Evolutionary conservation across 2,113 vertebrate species (phyloP).

Genomic region (Mustela nigripes): DNA sequence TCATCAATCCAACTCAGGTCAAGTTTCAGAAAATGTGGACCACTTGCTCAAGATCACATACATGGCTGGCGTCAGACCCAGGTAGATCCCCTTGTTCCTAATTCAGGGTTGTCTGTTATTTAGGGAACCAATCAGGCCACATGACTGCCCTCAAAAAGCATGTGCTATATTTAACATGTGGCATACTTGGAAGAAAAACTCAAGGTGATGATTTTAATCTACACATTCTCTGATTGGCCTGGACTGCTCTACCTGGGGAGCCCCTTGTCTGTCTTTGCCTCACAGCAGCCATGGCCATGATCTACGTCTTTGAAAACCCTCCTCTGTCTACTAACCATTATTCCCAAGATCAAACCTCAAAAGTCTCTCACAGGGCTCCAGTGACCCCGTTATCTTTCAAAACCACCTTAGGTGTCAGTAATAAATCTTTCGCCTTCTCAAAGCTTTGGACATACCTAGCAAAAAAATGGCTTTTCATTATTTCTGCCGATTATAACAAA

Average conservation of each 20-base stretch:
- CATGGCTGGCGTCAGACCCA: not conserved
- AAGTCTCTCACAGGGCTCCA: constrained; percentile 7
- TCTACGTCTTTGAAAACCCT: constrained; percentile 10
- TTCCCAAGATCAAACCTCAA: constrained; percentile 29
- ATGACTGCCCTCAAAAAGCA: not conserved
- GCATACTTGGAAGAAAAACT: not conserved
- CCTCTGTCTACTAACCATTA: not conserved
- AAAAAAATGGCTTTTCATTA: constrained; percentile 78
- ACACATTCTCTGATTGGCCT: not conserved
- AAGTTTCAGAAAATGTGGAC: not conserved
- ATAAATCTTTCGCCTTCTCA: constrained; percentile 81
- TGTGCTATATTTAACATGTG: not conserved
- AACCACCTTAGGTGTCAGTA: constrained; percentile 82
- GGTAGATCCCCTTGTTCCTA: not conserved
- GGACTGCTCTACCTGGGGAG: not conserved
- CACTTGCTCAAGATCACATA: not conserved
- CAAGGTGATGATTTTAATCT: not conserved
- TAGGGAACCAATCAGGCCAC: no score
- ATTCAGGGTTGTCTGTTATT: not conserved
- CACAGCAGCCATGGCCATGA: no score
- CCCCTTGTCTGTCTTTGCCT: not conserved
- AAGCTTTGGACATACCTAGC: constrained; percentile 64
- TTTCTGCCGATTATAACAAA: constrained; percentile 71
- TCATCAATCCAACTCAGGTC: not conserved
- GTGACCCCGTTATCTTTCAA: constrained; percentile 82